Evolutionary conservation across 2,113 vertebrate species (phyloP), one percentile per base, ranked within the genome.

Genomic region (Brachyhypopomus occidentalis): DNA sequence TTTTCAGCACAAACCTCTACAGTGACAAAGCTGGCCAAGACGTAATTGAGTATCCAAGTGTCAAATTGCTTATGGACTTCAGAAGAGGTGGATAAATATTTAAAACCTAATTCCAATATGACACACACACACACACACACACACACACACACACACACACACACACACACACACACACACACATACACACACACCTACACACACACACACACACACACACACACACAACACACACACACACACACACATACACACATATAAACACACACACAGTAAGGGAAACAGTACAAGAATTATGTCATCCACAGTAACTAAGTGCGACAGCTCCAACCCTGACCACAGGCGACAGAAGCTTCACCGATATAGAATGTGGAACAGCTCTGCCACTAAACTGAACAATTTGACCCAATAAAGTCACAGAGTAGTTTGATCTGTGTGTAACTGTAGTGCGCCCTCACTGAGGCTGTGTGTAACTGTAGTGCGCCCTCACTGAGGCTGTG

Each of bases 241-340:
- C 30, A 41, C 34, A 20, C 25, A 17, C 52, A 55, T 55, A 63
- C 58, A n/a, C 72, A 58, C 30, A 38, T n/a, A 20, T 19, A 14
- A 30, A 52, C 63, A 27, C 55, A 70, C 38, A 77, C 74, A 25
- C 38, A 63, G 58, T 62, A 58, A 25, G 19, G 66, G 7, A 38
- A 36, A 16, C 63, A 41, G 69, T 25, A 34, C 52, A 66, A 69
- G 55, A 66, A 71, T 70, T 72, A 82, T 82, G 80, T 75, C 64
- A 71, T 69, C 75, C 58, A 52, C 45, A 70, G 22, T 41, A 73
- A 83, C 62, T 70, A 76, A 76, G 82, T 25, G 22, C 55, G 80
- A 86, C 78, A 45, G 73, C n/a, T 52, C 84, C 83, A 82, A 67
- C 84, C 80, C 80, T 71, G 76, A 72, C 67, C 48, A 52, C 72